Evolutionary conservation across 2,888 invertebrate species (phyloP), one percentile per base, ranked within the genome.

Genomic region (Rhingia rostrata): DNA sequence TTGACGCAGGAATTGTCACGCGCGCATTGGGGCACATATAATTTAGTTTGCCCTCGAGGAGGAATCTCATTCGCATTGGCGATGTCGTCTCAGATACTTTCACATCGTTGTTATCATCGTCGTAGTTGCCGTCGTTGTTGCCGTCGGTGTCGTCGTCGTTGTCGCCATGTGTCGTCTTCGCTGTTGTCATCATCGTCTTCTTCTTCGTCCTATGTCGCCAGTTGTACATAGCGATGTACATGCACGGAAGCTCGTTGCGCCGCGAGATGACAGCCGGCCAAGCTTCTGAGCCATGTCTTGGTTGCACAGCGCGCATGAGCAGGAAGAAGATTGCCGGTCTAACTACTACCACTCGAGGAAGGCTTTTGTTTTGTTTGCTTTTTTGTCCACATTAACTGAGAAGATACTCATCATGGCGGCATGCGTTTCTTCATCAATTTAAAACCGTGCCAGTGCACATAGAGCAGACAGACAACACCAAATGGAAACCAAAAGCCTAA

Each of bases 381-480:
- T 32, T 7, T 43, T 30, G 9, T 35, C 7, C 39, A 22, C 33
- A 14, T 9, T 35, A 12, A n/a, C 45, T 14, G 32, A 41, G 75
- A 39, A 35, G 37, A 77, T 67, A 67, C 61, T 69, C 58, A 58
- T 60, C 60, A 47, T 61, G 77, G 67, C 77, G 77, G 67, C 67
- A 61, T 58, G 49, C 66, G 58, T 61, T 67, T 77, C 61, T 77
- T 61, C 61, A 61, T 69, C 77, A 77, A 77, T 69, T 77, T 77
- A 47, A 77, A 77, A 51, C 54, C 61, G 54, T 35, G 6, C 66
- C 22, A 22, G 22, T 22, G 22, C 22, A 22, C 22, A 22, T 2
- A 22, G 22, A 60, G 32, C 14, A 63, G 45, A 35, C 54, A 53
- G 53, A 4, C 35, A 60, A 37, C 66, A 45, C 35, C 33, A 54